These are phyloP conservation scores for Helobdella robusta DNA, from an alignment of 2,888 invertebrate species.

Conservation along the genomic window DNA sequence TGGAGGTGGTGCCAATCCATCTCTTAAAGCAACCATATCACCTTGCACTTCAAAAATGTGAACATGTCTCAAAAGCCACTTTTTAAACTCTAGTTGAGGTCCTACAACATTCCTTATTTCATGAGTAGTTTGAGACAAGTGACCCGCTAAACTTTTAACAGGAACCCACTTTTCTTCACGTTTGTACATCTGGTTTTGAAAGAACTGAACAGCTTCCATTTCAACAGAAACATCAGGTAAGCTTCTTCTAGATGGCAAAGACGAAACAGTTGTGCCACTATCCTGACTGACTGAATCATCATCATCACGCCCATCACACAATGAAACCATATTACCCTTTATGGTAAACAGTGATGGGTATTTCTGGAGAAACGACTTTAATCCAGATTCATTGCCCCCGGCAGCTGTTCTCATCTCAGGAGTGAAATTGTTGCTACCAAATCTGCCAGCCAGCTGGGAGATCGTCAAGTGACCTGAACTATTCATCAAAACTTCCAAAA, in stretches of 20 bases:
- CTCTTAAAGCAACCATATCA: constrained; percentile 46
- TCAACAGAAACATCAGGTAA: constrained; percentile 54
- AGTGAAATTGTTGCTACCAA: constrained; percentile 96
- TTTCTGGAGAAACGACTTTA: constrained; percentile 89
- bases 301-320: constrained; percentile 33
- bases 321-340: constrained; percentile 55
- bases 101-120: constrained; percentile 40
- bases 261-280: constrained; percentile 7
- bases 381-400: constrained; percentile 80
- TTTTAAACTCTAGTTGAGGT: constrained; percentile 47
- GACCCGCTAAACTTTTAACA: constrained; percentile 87
- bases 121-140: constrained; percentile 79
- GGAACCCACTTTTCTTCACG: constrained; percentile 94
- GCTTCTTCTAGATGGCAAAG: constrained; percentile 26
- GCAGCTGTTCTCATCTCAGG: constrained; percentile 73
- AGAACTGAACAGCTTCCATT: constrained; percentile 92
- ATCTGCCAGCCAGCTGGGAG: constrained; percentile 95
- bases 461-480: constrained; percentile 81
- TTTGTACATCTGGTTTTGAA: constrained; percentile 80
- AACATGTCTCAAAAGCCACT: constrained; percentile 47
- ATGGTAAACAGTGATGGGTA: constrained; percentile 92
- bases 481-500: constrained; percentile 90
- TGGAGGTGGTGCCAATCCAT: constrained; percentile 33
- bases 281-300: constrained; percentile 26
- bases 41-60: constrained; percentile 49